phyloP scores from a whole-genome alignment of 2,888 invertebrate genomes.

The Diaprepes abbreviatus region DNA sequence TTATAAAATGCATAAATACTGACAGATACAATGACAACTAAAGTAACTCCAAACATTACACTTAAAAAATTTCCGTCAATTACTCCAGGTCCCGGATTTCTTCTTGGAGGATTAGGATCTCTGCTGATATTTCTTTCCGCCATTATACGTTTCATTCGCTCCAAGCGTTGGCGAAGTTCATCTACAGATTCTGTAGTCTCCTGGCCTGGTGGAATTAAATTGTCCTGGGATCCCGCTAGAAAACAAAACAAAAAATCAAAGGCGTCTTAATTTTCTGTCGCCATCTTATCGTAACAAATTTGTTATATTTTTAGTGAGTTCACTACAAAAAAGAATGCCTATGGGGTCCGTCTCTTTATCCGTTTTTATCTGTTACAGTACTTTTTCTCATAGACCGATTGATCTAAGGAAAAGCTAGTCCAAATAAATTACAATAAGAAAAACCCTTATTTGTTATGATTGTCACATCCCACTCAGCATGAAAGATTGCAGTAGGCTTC shows the following conservation, averaged over 20 bases:
- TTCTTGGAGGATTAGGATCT: slow-evolving; percentile 66
- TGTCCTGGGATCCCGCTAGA: not conserved
- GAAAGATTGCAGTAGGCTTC: no score
- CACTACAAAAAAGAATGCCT: no score
- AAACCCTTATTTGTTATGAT: no score
- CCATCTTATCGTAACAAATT: no score
- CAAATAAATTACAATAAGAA: no score
- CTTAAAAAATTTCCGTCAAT: slow-evolving; percentile 88
- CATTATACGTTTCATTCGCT: slow-evolving; percentile 86
- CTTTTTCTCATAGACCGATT: no score
- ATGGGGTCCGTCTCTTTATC: no score
- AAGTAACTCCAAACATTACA: slow-evolving; percentile 84
- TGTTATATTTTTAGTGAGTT: no score
- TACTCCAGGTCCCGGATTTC: slow-evolving; percentile 49
- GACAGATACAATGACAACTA: slow-evolving; percentile 83
- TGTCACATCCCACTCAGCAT: no score
- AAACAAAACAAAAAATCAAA: not conserved
- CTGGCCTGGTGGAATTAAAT: slow-evolving; percentile 1
- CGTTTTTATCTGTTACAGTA: no score
- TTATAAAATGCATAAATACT: slow-evolving; percentile 90
- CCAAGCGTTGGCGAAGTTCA: slow-evolving; percentile 81
- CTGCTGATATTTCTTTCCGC: slow-evolving; percentile 76
- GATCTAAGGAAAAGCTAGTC: no score
- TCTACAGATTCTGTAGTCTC: slow-evolving; percentile 79
- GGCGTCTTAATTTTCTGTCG: no score